phyloP scores from a whole-genome alignment of 2,113 vertebrate species.

The Upupa epops region DNA sequence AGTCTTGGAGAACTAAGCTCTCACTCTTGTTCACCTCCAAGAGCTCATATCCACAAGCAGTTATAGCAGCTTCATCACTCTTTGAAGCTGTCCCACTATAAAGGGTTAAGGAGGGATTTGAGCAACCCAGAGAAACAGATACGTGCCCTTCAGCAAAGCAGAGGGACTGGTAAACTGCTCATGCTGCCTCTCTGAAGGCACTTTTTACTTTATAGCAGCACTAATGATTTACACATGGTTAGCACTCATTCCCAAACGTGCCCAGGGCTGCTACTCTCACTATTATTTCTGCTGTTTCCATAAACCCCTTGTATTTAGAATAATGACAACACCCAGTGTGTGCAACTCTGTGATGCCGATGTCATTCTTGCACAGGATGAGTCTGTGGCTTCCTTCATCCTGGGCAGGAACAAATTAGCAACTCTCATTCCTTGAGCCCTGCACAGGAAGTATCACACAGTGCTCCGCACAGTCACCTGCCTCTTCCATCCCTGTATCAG shows the following conservation, averaged over 20 bases:
- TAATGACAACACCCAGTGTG: neutral
- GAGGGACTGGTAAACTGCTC: neutral
- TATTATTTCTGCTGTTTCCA: neutral
- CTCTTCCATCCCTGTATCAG: neutral
- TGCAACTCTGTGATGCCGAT: neutral
- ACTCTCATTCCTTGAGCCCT: neutral
- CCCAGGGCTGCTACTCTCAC: neutral
- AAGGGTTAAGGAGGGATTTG: neutral
- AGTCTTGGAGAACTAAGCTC: neutral
- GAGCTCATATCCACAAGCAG: rapidly evolving
- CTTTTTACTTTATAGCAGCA: neutral
- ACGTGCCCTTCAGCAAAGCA: neutral
- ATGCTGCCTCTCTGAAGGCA: neutral
- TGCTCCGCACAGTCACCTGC: neutral
- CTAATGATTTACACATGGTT: neutral
- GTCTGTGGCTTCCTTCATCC: neutral
- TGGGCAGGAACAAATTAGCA: neutral
- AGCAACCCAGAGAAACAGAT: neutral
- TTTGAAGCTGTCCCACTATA: neutral
- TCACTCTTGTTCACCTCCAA: neutral
- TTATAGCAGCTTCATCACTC: neutral
- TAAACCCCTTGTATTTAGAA: neutral
- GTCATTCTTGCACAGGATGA: neutral
- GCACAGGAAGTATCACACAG: neutral
- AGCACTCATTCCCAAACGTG: neutral